Evolutionary conservation across 1,140 invertebrate genomes (phyloP).

Genomic region (Protaetia brevitarsis): DNA sequence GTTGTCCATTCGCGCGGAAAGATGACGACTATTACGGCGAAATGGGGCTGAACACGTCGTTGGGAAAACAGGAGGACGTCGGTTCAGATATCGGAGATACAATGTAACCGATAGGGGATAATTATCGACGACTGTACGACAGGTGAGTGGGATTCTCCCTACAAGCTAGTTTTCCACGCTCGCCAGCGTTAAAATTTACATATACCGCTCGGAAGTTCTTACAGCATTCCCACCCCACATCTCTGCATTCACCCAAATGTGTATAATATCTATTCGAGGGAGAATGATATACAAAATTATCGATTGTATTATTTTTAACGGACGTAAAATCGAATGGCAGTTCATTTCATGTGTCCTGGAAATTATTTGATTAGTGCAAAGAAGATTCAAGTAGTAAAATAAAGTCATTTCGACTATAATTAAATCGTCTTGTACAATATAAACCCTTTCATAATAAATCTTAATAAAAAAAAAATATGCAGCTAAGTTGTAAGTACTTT

Average conservation of each 20-base stretch:
- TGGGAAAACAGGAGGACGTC: not conserved
- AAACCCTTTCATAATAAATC: too few relatives aligned
- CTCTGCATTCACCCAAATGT: too few relatives aligned
- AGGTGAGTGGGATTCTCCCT: constrained; percentile 1
- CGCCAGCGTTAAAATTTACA: not conserved
- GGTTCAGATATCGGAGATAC: not conserved
- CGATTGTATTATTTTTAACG: constrained; percentile 15
- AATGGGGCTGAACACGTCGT: not conserved
- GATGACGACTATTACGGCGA: not conserved
- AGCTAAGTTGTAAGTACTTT: too few relatives aligned
- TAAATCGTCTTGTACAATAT: too few relatives aligned
- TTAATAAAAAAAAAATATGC: too few relatives aligned
- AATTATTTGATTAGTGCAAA: too few relatives aligned
- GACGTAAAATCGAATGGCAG: too few relatives aligned
- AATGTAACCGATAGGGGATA: constrained; percentile 7
- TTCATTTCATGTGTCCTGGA: too few relatives aligned
- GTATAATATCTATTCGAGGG: too few relatives aligned
- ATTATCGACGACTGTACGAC: not conserved
- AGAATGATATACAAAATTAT: not conserved
- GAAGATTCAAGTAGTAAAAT: too few relatives aligned
- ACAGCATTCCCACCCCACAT: too few relatives aligned
- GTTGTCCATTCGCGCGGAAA: not conserved
- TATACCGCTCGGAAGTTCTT: not conserved
- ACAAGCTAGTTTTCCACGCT: not conserved
- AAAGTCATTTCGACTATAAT: too few relatives aligned